A percentile compares a stretch with the other conserved stretches of the same genome.
phyloP scores from a whole-genome alignment of 2,888 invertebrate genomes.

The Craniophora ligustri region DNA sequence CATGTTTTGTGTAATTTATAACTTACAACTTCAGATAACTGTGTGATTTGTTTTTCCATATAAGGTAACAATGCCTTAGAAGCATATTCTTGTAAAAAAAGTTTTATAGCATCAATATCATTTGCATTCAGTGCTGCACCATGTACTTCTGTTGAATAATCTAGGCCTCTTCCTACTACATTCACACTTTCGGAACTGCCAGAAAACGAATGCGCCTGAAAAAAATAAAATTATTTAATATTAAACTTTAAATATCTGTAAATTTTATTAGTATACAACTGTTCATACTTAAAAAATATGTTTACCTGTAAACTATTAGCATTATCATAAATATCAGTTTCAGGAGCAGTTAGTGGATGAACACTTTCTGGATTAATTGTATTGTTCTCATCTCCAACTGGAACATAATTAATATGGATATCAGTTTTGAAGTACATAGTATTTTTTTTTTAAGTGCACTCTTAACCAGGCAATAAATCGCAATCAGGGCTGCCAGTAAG shows the following conservation, averaged over 20 bases:
- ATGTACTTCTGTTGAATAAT: conserved; percentile 88
- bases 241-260: background rate
- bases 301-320: conserved; percentile 85
- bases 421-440: too few species aligned
- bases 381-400: conserved; percentile 62
- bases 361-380: conserved; percentile 72
- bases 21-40: conserved; percentile 92
- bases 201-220: conserved; percentile 84
- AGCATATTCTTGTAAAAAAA: conserved; percentile 96
- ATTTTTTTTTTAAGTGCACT: too few species aligned
- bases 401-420: too few species aligned
- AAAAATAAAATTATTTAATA: conserved; percentile 37
- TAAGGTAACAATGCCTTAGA: conserved; percentile 96
- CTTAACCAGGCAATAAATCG: too few species aligned
- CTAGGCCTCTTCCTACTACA: conserved; percentile 83
- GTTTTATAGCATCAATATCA: conserved; percentile 95
- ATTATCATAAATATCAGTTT: conserved; percentile 88
- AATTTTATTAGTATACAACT: too few species aligned
- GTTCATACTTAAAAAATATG: background rate
- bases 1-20: conserved; percentile 14
- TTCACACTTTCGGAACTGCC: conserved; percentile 90
- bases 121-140: conserved; percentile 93
- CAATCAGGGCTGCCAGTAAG: too few species aligned
- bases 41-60: conserved; percentile 95
- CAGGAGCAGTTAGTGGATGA: conserved; percentile 93